phyloP scores from a whole-genome alignment of 1,140 invertebrate genomes.

The Orius laevigatus region DNA sequence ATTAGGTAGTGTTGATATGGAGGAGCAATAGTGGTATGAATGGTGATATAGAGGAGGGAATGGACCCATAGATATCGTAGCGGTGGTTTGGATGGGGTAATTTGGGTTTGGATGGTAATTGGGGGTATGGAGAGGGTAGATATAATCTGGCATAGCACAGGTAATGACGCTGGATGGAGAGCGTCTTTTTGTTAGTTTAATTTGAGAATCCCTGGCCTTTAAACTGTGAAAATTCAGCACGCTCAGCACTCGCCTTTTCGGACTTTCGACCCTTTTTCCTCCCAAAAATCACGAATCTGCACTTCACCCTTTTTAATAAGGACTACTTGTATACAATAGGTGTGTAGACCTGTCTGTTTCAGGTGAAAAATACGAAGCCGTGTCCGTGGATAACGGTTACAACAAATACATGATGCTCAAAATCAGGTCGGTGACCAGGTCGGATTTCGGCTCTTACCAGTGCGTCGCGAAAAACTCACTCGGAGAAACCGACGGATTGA shows the following conservation, averaged over 20 bases:
- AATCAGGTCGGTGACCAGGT: conserved; percentile 54
- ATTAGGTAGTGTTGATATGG: too few relatives aligned
- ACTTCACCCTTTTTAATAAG: not conserved
- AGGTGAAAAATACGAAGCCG: conserved; percentile 50
- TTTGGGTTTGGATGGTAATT: too few relatives aligned
- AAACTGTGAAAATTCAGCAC: not conserved
- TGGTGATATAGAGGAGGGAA: too few relatives aligned
- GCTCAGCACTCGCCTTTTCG: conserved; percentile 6
- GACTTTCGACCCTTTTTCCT: too few relatives aligned
- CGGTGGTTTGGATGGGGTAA: too few relatives aligned
- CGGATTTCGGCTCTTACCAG: conserved; percentile 69
- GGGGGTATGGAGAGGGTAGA: too few relatives aligned
- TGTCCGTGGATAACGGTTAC: conserved; percentile 64
- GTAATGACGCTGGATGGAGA: too few relatives aligned
- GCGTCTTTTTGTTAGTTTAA: too few relatives aligned
- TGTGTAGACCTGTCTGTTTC: conserved; percentile 13
- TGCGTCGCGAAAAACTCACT: conserved; percentile 85
- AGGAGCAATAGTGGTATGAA: too few relatives aligned
- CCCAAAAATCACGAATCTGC: not conserved
- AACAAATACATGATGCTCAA: conserved; percentile 72
- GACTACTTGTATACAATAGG: conserved; percentile 7
- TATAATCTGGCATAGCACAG: too few relatives aligned
- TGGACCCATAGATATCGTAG: too few relatives aligned
- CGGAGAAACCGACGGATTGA: conserved; percentile 79
- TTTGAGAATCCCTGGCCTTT: not conserved